Evolutionary conservation across 2,113 vertebrate genomes (phyloP).

Genomic region (Oreochromis spilurus): DNA sequence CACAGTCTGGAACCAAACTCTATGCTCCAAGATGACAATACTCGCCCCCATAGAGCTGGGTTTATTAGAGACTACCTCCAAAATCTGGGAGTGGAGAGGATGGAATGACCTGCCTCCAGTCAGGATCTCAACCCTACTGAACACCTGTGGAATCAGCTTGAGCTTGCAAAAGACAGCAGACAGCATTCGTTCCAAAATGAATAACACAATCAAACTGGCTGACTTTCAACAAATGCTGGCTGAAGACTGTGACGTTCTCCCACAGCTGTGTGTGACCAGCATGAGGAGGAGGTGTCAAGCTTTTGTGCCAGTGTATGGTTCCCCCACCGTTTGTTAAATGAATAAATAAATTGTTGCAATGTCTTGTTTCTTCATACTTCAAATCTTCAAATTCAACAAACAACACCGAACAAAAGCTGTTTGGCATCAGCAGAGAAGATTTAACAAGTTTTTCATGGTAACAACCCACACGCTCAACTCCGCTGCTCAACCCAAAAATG

Average conservation of each 20-base stretch:
- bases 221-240: not conserved
- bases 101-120: not conserved
- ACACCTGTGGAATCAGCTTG: not conserved
- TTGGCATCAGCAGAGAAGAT: not conserved
- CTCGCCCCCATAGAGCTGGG: not conserved
- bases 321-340: accelerated
- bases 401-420: not conserved
- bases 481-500: not conserved
- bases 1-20: not conserved
- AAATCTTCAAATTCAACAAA: not conserved
- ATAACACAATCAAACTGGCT: not conserved
- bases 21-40: not conserved
- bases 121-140: not conserved
- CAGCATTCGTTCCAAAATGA: not conserved
- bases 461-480: not conserved
- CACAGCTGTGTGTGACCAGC: not conserved
- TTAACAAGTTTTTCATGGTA: not conserved
- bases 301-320: not conserved
- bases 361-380: accelerated
- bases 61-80: not conserved
- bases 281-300: accelerated
- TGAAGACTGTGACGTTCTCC: not conserved
- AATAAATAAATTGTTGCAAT: not conserved
- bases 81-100: accelerated
- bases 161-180: not conserved